phyloP scores from a whole-genome alignment of 2,797 vertebrate species.

The Anguilla megastoma region DNA sequence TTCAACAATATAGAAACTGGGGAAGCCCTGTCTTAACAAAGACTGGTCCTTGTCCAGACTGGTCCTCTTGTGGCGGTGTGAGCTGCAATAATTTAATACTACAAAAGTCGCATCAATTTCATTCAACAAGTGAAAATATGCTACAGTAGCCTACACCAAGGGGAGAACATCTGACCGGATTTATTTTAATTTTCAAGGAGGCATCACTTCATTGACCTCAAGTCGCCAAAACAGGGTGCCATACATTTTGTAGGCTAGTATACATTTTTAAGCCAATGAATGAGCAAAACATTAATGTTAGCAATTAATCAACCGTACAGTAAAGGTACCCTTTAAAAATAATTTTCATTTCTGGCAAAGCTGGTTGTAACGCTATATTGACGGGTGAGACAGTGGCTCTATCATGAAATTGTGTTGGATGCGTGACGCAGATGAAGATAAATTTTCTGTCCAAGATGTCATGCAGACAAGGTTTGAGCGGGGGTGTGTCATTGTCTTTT shows the following conservation, averaged over 20 bases:
- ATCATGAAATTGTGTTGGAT: background rate
- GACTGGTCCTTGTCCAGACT: background rate
- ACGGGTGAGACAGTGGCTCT: background rate
- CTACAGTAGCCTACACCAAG: too few species aligned
- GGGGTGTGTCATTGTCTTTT: background rate
- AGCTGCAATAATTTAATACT: background rate
- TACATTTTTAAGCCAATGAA: background rate
- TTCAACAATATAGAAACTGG: background rate
- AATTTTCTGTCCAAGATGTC: background rate
- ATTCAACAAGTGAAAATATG: background rate
- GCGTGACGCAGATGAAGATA: background rate
- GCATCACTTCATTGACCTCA: background rate
- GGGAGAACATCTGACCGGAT: background rate
- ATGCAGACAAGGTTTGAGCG: background rate
- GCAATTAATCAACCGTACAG: background rate
- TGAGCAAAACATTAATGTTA: background rate
- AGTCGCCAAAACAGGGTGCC: background rate
- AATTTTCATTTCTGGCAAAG: background rate
- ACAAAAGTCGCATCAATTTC: background rate
- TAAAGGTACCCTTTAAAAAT: background rate
- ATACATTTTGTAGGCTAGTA: background rate
- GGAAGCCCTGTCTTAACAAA: background rate
- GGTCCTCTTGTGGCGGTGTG: background rate
- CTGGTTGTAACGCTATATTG: background rate
- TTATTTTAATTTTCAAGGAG: background rate